phyloP scores from a whole-genome alignment of 2,888 invertebrate species.

The Pteria penguin region DNA sequence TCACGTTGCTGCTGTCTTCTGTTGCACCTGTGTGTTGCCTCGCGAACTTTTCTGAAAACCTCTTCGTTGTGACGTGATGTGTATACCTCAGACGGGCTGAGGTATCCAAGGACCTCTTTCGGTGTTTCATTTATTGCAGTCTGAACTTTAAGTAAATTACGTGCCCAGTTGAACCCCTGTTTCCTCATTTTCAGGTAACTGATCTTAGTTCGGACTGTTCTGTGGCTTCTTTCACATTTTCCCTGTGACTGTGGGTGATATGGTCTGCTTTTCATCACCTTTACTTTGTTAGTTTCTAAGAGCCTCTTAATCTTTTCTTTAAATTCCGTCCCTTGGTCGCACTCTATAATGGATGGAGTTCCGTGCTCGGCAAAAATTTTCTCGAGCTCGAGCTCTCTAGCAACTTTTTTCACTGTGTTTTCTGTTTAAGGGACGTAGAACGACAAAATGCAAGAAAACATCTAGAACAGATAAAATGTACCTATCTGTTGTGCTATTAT shows the following conservation, averaged over 20 bases:
- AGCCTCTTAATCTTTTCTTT: background rate
- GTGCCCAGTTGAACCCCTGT: background rate
- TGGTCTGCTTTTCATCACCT: background rate
- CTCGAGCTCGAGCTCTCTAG: too few relatives aligned
- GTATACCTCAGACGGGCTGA: background rate
- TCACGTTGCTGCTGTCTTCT: too few relatives aligned
- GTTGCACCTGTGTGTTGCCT: too few relatives aligned
- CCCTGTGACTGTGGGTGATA: background rate
- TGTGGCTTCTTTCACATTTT: background rate
- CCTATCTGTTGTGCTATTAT: background rate
- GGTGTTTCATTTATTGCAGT: background rate
- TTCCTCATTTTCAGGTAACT: background rate
- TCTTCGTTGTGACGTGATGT: too few relatives aligned
- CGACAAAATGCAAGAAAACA: conserved; percentile 2
- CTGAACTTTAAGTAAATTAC: background rate
- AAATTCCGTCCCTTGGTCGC: conserved; percentile 6
- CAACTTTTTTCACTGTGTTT: too few relatives aligned
- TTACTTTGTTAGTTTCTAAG: background rate
- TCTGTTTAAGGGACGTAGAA: conserved; percentile 6
- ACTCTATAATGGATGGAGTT: background rate
- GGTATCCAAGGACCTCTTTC: background rate
- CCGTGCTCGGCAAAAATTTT: conserved; percentile 1
- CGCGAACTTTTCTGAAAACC: too few relatives aligned
- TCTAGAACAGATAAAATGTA: background rate
- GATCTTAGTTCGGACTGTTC: background rate